These are phyloP conservation scores for Darevskia nairensis DNA, from an alignment of 2,797 vertebrate genomes.

Conservation along the genomic window DNA sequence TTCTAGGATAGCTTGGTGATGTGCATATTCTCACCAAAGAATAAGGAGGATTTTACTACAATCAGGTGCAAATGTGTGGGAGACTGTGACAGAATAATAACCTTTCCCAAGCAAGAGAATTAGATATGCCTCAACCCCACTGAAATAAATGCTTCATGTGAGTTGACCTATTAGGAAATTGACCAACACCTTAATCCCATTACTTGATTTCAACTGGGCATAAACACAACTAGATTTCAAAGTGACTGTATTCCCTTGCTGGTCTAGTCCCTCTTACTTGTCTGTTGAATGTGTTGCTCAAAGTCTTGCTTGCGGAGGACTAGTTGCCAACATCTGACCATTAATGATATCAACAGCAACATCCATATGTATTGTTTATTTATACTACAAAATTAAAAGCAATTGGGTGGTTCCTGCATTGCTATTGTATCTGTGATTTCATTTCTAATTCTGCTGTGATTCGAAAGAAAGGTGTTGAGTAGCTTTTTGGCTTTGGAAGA, in stretches of 20 bases:
- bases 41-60: not conserved
- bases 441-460: slow-evolving; percentile 72
- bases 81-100: not conserved
- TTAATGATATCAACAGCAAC: not conserved
- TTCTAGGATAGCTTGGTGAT: not conserved
- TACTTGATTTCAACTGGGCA: slow-evolving; percentile 27
- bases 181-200: too few species aligned
- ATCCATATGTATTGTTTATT: not conserved
- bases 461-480: slow-evolving; percentile 70
- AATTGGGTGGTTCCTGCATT: slow-evolving; percentile 11
- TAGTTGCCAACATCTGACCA: not conserved
- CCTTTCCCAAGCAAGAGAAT: not conserved
- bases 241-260: not conserved
- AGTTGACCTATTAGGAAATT: not conserved
- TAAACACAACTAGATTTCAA: not conserved
- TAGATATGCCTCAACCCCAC: not conserved
- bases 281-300: not conserved
- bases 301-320: not conserved
- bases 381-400: not conserved
- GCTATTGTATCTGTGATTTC: slow-evolving; percentile 62
- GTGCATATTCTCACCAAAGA: not conserved
- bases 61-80: not conserved
- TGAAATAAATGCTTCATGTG: not conserved
- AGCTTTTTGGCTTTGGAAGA: slow-evolving; percentile 73
- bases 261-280: slow-evolving; percentile 1